Percentiles rank a stretch among this genome's conserved stretches.
Conservation (phyloP, 1,140 invertebrate species). For the Macrotrachela quadricornifera region DNA sequence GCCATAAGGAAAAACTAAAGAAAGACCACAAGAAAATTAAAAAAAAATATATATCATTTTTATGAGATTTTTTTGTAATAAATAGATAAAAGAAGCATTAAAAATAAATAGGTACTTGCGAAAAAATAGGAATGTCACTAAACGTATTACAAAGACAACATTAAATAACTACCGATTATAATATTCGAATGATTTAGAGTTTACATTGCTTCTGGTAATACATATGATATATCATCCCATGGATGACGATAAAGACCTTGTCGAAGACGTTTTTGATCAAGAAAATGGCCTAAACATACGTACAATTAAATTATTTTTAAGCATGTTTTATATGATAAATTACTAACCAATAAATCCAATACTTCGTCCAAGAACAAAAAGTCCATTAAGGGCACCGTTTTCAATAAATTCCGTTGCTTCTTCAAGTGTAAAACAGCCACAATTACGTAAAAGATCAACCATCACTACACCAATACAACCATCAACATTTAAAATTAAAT, state of each 20-base stretch:
- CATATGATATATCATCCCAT: slow-evolving; percentile 98
- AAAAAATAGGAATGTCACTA: too few species aligned
- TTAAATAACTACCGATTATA: too few species aligned
- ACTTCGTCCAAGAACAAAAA: slow-evolving; percentile 89
- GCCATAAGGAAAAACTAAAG: too few species aligned
- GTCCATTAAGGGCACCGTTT: slow-evolving; percentile 87
- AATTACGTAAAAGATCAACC: slow-evolving; percentile 67
- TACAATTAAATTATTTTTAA: not conserved
- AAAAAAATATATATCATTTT: too few species aligned
- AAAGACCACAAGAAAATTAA: too few species aligned
- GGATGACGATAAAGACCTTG: slow-evolving; percentile 97
- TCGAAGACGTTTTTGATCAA: slow-evolving; percentile 93
- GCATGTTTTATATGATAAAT: not conserved
- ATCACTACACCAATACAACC: slow-evolving; percentile 89
- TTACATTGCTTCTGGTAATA: slow-evolving; percentile 47
- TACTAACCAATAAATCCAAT: slow-evolving; percentile 83
- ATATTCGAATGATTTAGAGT: too few species aligned
- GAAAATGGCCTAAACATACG: slow-evolving; percentile 53
- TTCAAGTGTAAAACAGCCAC: slow-evolving; percentile 60
- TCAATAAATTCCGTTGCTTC: slow-evolving; percentile 93
- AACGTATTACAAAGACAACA: too few species aligned
- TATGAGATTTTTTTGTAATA: too few species aligned
- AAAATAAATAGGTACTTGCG: too few species aligned
- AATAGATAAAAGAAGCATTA: too few species aligned
- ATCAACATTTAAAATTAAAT: slow-evolving; percentile 95